Evolutionary conservation across 2,888 invertebrate genomes (phyloP).

Genomic region (Omphaloscelis lunosa): DNA sequence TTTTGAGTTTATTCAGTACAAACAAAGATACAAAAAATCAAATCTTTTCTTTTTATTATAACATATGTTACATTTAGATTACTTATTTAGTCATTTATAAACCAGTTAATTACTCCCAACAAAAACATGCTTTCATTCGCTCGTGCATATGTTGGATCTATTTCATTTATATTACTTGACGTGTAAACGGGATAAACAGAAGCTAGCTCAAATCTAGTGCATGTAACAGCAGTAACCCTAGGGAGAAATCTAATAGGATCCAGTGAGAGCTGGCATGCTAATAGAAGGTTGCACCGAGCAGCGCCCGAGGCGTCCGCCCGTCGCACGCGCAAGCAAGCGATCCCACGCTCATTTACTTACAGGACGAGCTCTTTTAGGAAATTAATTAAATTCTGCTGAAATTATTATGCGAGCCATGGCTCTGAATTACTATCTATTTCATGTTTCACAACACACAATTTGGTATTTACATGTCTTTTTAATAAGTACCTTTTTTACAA

Average conservation of each 20-base stretch:
- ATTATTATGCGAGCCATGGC: background rate
- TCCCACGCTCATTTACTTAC: slow-evolving; percentile 82
- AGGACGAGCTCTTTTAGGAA: slow-evolving; percentile 67
- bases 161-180: background rate
- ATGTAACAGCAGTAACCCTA: slow-evolving; percentile 35
- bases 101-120: background rate
- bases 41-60: too few relatives aligned
- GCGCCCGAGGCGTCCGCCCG: slow-evolving; percentile 78
- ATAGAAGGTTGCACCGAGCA: slow-evolving; percentile 70
- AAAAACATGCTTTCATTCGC: background rate
- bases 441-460: background rate
- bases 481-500: background rate
- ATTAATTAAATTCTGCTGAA: background rate
- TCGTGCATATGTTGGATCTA: background rate
- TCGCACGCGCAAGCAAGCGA: slow-evolving; percentile 72
- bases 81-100: background rate
- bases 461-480: background rate
- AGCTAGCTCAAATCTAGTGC: background rate
- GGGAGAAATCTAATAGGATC: slow-evolving; percentile 31
- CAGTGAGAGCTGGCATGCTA: slow-evolving; percentile 65
- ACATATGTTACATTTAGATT: too few relatives aligned
- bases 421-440: background rate
- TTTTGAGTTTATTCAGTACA: too few relatives aligned
- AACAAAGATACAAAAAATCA: too few relatives aligned
- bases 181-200: background rate